Percentiles rank a stretch among this genome's conserved stretches.
These are phyloP conservation scores for Gibbula magus DNA, from an alignment of 2,888 invertebrate genomes.

Conservation along the genomic window DNA sequence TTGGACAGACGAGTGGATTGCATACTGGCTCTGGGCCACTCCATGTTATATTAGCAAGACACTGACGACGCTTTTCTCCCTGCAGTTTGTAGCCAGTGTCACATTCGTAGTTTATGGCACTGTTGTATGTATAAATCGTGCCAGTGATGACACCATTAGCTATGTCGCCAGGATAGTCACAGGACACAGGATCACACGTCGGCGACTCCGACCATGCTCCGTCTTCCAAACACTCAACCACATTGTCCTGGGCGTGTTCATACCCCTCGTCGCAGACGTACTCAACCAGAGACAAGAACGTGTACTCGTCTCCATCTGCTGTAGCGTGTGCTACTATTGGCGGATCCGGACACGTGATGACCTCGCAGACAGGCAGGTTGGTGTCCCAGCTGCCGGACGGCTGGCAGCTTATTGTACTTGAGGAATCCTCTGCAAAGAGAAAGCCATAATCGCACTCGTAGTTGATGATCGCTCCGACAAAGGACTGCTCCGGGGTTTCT, in stretches of 20 bases:
- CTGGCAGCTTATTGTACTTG: conserved; percentile 58
- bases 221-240: conserved; percentile 57
- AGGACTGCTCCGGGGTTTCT: conserved; percentile 45
- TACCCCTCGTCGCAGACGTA: conserved; percentile 71
- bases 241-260: conserved; percentile 52
- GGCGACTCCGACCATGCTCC: conserved; percentile 61
- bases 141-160: conserved; percentile 49
- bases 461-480: conserved; percentile 51
- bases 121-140: conserved; percentile 44
- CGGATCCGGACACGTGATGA: conserved; percentile 62
- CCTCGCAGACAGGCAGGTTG: conserved; percentile 62
- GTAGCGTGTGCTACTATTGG: conserved; percentile 56
- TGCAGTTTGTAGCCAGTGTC: conserved; percentile 60
- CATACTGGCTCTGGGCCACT: conserved; percentile 63
- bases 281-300: conserved; percentile 56
- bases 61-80: conserved; percentile 50
- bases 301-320: conserved; percentile 42
- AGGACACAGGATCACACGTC: conserved; percentile 71
- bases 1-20: conserved; percentile 62
- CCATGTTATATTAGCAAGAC: conserved; percentile 48
- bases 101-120: conserved; percentile 56
- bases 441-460: conserved; percentile 59
- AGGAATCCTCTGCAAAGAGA: conserved; percentile 39
- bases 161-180: conserved; percentile 71
- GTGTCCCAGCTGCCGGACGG: conserved; percentile 68